phyloP scores from a whole-genome alignment of 2,888 invertebrate genomes.

The Calameuta idolon region DNA sequence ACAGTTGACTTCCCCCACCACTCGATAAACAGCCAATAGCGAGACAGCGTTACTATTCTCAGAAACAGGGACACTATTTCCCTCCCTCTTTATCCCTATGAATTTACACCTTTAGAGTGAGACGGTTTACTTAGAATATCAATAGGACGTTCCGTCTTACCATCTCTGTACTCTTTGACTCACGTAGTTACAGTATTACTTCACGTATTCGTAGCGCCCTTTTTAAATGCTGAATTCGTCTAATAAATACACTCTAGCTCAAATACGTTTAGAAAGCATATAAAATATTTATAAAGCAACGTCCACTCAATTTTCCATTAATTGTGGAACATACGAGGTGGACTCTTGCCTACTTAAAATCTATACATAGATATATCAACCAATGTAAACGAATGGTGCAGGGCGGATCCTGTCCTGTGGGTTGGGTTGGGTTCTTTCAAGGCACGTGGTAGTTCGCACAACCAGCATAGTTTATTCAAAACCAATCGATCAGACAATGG shows the following conservation, averaged over 20 bases:
- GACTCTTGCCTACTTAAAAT: neutral
- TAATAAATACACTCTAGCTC: neutral
- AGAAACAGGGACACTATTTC: no score
- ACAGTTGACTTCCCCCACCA: no score
- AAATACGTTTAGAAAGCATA: neutral
- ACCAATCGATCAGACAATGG: constrained; percentile 27
- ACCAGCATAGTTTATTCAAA: constrained; percentile 42
- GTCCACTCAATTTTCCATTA: neutral
- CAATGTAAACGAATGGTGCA: neutral
- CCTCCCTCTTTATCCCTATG: no score
- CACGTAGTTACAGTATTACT: neutral
- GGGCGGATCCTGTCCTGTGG: neutral
- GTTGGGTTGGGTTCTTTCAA: neutral
- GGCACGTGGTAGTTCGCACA: constrained; percentile 31
- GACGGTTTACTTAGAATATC: no score
- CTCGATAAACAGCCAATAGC: no score
- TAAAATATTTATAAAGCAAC: neutral
- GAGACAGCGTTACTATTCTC: no score
- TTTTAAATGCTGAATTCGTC: neutral
- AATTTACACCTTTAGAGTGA: no score
- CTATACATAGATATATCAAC: neutral
- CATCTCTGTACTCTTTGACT: neutral
- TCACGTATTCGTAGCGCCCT: neutral
- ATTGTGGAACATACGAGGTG: neutral
- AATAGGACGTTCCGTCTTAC: no score